Conservation (phyloP, 2,797 vertebrate genomes). For the Macropodus opercularis region DNA sequence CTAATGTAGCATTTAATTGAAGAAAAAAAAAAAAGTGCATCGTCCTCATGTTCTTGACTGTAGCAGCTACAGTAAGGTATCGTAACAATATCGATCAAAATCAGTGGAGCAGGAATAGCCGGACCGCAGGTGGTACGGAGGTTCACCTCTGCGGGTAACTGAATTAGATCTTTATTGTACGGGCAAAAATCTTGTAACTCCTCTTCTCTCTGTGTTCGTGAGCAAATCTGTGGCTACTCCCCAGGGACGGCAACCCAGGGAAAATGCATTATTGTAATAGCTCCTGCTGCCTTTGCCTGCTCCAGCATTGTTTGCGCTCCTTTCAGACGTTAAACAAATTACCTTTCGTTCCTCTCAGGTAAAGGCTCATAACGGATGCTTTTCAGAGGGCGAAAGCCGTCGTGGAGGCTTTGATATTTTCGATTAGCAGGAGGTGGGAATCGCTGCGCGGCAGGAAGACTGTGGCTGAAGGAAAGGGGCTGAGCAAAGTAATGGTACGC, state of each 20-base stretch:
- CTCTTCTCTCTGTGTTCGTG: not conserved
- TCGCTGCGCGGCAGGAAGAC: not conserved
- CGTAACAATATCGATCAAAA: slow-evolving; percentile 23
- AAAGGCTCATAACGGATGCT: slow-evolving; percentile 44
- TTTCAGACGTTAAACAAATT: slow-evolving; percentile 70
- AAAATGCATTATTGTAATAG: slow-evolving; percentile 70
- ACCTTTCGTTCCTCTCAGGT: slow-evolving; percentile 43
- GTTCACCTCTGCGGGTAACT: slow-evolving; percentile 32
- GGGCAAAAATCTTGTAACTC: not conserved
- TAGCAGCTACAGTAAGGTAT: slow-evolving; percentile 12
- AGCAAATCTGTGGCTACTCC: slow-evolving; percentile 4
- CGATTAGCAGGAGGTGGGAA: not conserved
- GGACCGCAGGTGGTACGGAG: slow-evolving; percentile 11
- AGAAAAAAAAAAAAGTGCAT: slow-evolving; percentile 35
- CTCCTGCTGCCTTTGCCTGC: slow-evolving; percentile 30
- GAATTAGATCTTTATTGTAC: slow-evolving; percentile 4
- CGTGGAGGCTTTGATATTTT: slow-evolving; percentile 18
- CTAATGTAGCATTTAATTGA: slow-evolving; percentile 72
- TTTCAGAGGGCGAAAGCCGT: slow-evolving; percentile 47
- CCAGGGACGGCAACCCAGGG: slow-evolving; percentile 47
- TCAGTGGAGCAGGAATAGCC: slow-evolving; percentile 4
- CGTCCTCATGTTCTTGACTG: slow-evolving; percentile 65
- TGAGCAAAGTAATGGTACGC: not conserved
- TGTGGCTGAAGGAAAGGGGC: not conserved
- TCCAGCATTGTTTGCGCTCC: slow-evolving; percentile 35